phyloP scores from a whole-genome alignment of 2,113 vertebrate species.

The Lycocorax pyrrhopterus region DNA sequence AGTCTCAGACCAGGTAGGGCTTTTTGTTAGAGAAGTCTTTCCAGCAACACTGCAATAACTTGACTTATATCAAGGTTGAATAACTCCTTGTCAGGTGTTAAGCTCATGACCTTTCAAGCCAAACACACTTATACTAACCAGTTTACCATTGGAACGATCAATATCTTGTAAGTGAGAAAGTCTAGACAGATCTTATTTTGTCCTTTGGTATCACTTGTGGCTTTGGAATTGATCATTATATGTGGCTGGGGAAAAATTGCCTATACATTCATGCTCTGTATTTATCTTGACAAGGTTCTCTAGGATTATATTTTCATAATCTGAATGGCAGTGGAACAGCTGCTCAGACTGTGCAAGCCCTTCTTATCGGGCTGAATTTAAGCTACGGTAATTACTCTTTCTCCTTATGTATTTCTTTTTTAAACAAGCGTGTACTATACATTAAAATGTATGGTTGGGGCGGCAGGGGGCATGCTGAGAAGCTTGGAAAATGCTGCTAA shows the following conservation, averaged over 20 bases:
- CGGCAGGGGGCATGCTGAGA: neutral
- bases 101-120: conserved; percentile 60
- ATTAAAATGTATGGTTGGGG: conserved; percentile 16
- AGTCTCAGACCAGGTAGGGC: neutral
- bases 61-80: conserved; percentile 62
- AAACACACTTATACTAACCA: conserved; percentile 57
- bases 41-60: conserved; percentile 26
- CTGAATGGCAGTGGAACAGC: conserved; percentile 34
- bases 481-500: conserved; percentile 1
- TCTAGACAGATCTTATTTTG: conserved; percentile 64
- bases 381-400: neutral
- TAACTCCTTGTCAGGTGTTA: conserved; percentile 46
- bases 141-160: conserved; percentile 59
- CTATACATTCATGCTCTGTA: conserved; percentile 10
- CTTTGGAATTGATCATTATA: conserved; percentile 50
- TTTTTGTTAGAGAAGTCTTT: conserved; percentile 26
- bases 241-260: conserved; percentile 29
- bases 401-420: conserved; percentile 49
- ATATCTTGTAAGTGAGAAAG: conserved; percentile 59
- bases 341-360: neutral
- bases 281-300: conserved; percentile 20
- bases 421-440: conserved; percentile 44
- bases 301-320: conserved; percentile 24
- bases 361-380: conserved; percentile 19
- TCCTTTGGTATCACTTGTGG: conserved; percentile 58